Evolutionary conservation across 2,888 invertebrate species (phyloP), one percentile per base, ranked within the genome.

Genomic region (Homarus gammarus): DNA sequence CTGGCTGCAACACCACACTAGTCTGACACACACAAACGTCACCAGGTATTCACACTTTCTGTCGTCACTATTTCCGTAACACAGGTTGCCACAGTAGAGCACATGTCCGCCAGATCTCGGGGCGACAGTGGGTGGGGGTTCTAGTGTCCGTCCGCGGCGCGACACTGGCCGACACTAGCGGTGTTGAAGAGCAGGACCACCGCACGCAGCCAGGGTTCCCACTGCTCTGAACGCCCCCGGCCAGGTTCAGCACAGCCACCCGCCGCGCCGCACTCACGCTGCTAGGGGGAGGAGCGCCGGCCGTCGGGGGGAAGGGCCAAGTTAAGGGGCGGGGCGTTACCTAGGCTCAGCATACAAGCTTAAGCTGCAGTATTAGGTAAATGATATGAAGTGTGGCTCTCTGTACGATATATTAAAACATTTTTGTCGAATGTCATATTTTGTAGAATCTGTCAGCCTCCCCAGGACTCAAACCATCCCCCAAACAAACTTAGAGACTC

Each of bases 221-320:
- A 87, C 87, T 77, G 87, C 87, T 87, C 87, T 87, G 87, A 82
- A 36, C 84, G 84, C 75, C 82, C 82, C 87, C 75, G 81, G 87
- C 72, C 81, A 33, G 44, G 81, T 61, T 73, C 82, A 33, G 38
- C 75, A 75, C 82, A 51, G 51, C 82, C 82, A 87, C 87, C 82
- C 87, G 87, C 81, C 87, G 82, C 87, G 81, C 79, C 81, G 79
- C 81, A 73, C 87, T 81, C 87, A 87, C 87, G 87, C 81, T 77
- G 79, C 72, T 40, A 44, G 44, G 81, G 84, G 87, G 81, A 36
- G 87, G 87, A 79, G 81, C 72, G n/a, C 36, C 61, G 64, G 40
- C 5, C 22, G n/a, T 10, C 61, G 18, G 64, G 73, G 75, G 87
- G 81, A 61, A 82, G 75, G 75, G 61, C 64, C 79, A 33, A 22